These are phyloP conservation scores for Rhynchophorus ferrugineus DNA, from an alignment of 1,140 invertebrate species.

Conservation along the genomic window DNA sequence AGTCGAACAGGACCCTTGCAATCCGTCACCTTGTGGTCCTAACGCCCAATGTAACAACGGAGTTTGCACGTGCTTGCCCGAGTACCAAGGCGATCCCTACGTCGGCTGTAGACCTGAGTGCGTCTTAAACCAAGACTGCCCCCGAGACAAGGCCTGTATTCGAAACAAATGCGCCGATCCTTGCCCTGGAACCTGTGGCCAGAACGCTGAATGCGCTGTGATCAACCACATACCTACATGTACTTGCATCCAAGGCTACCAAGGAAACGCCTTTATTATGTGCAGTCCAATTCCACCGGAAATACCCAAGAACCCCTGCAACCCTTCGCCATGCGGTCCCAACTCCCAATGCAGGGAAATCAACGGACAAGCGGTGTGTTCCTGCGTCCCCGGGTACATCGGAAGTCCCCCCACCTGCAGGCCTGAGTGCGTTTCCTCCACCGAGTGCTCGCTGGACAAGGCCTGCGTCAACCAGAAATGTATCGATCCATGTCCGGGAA, in stretches of 20 bases:
- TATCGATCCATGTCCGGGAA: slow-evolving; percentile 54
- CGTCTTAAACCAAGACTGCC: slow-evolving; percentile 61
- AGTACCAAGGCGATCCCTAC: slow-evolving; percentile 61
- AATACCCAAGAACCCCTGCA: slow-evolving; percentile 40
- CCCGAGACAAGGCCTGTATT: slow-evolving; percentile 53
- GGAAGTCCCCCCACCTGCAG: slow-evolving; percentile 55
- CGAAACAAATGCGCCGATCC: slow-evolving; percentile 58
- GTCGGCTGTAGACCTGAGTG: slow-evolving; percentile 60
- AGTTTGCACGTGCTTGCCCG: slow-evolving; percentile 51
- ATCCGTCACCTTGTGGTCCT: slow-evolving; percentile 57
- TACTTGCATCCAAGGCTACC: slow-evolving; percentile 53
- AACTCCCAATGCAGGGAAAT: slow-evolving; percentile 55
- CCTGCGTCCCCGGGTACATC: slow-evolving; percentile 52
- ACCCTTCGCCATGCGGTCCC: slow-evolving; percentile 52
- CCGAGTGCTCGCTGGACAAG: slow-evolving; percentile 48
- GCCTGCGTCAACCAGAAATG: slow-evolving; percentile 56
- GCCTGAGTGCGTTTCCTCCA: slow-evolving; percentile 52
- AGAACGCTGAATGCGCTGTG: slow-evolving; percentile 57
- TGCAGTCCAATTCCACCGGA: slow-evolving; percentile 41
- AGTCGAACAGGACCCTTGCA: slow-evolving; percentile 44
- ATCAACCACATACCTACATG: slow-evolving; percentile 62
- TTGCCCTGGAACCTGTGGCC: slow-evolving; percentile 59
- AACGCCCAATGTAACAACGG: slow-evolving; percentile 58
- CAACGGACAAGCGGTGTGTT: slow-evolving; percentile 52
- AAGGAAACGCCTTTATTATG: slow-evolving; percentile 56